Evolutionary conservation across 2,888 invertebrate species (phyloP).

Genomic region (Rhogogaster chlorosoma): DNA sequence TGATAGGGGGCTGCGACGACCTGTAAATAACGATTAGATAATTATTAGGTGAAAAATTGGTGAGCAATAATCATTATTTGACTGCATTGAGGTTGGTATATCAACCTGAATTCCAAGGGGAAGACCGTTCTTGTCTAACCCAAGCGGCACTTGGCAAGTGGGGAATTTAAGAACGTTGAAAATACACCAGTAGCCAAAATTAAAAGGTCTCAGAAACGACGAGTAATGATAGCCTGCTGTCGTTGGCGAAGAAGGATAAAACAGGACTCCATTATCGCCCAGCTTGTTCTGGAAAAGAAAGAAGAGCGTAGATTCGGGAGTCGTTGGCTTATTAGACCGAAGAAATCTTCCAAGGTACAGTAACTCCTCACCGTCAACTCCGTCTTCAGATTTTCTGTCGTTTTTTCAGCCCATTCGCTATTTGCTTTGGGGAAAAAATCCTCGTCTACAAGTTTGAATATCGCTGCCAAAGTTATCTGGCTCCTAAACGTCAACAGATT

Average conservation of each 20-base stretch:
- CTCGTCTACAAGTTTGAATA: constrained; percentile 84
- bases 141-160: constrained; percentile 91
- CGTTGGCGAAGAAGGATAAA: constrained; percentile 90
- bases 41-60: not conserved
- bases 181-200: constrained; percentile 91
- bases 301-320: not conserved
- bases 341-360: not conserved
- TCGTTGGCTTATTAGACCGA: too few species aligned
- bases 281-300: constrained; percentile 82
- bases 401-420: constrained; percentile 82
- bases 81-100: not conserved
- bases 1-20: constrained; percentile 85
- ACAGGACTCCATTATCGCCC: constrained; percentile 88
- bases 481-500: constrained; percentile 81
- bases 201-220: constrained; percentile 87
- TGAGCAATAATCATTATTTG: not conserved
- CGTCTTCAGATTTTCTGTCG: constrained; percentile 81
- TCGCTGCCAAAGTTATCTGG: constrained; percentile 84
- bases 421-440: constrained; percentile 84
- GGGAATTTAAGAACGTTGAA: constrained; percentile 93
- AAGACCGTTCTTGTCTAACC: constrained; percentile 84
- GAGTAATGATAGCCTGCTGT: constrained; percentile 92
- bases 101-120: constrained; percentile 88
- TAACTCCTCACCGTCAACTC: constrained; percentile 80
- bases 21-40: constrained; percentile 59